Percentiles rank a stretch among this genome's conserved stretches.
phyloP scores from a whole-genome alignment of 2,113 vertebrate species.

The Dipodomys spectabilis region DNA sequence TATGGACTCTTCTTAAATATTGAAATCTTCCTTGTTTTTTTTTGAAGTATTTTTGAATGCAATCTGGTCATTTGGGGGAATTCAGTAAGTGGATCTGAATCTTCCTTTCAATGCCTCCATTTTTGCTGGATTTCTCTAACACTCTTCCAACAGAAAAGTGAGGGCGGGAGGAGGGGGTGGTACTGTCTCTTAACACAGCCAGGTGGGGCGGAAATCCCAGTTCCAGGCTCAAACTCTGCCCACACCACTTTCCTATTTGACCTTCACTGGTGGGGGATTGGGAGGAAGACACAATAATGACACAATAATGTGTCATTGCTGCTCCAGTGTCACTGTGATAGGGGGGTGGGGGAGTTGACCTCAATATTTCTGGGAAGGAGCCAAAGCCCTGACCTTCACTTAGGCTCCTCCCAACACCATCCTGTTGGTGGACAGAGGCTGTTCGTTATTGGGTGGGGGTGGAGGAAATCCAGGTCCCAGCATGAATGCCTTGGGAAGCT shows the following conservation, averaged over 20 bases:
- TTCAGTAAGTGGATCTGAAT: neutral
- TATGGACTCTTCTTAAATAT: neutral
- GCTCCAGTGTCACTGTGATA: neutral
- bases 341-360: neutral
- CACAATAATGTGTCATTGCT: neutral
- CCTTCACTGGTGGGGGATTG: neutral
- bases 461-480: neutral
- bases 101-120: neutral
- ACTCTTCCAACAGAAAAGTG: neutral
- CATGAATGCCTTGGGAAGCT: neutral
- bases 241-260: neutral
- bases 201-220: neutral
- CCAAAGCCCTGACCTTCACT: neutral
- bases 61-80: neutral
- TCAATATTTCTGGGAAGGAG: neutral
- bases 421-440: rapidly evolving
- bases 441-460: neutral
- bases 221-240: neutral
- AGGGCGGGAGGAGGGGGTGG: too few species aligned
- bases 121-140: neutral
- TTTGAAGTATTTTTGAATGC: neutral
- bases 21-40: conserved; percentile 37
- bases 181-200: neutral
- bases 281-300: neutral
- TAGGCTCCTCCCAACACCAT: neutral